These are phyloP conservation scores for Dasysyrphus albostriatus DNA, from an alignment of 2,888 invertebrate species.

Conservation along the genomic window DNA sequence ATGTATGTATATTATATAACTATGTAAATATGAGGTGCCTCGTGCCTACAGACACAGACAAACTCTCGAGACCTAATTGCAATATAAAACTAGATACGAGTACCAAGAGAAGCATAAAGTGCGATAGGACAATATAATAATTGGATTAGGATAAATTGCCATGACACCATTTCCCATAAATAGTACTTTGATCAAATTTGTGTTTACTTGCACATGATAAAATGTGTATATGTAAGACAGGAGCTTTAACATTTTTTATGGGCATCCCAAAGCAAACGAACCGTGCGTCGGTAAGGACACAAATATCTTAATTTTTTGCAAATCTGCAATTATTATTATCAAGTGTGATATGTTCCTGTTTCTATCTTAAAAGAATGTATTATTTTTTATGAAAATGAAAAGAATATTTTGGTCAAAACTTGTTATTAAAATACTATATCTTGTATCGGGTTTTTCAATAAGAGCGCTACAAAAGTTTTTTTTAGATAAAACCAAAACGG, in stretches of 20 bases:
- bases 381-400: too few species aligned
- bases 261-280: not conserved
- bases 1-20: not conserved
- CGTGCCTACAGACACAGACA: not conserved
- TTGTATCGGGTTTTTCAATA: too few species aligned
- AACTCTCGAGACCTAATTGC: not conserved
- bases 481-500: too few species aligned
- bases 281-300: not conserved
- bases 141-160: constrained; percentile 31
- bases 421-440: too few species aligned
- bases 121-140: constrained; percentile 22
- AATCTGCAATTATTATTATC: not conserved
- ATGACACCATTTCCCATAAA: constrained; percentile 20
- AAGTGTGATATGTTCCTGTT: not conserved
- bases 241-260: not conserved
- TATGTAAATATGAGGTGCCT: not conserved
- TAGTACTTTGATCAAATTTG: constrained; percentile 25
- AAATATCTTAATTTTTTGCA: not conserved
- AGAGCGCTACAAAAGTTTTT: too few species aligned
- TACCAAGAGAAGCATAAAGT: not conserved
- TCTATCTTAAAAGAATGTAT: not conserved
- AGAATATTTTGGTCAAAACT: too few species aligned
- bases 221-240: not conserved
- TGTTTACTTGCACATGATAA: constrained; percentile 1
- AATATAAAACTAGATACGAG: constrained; percentile 1